phyloP scores from a whole-genome alignment of 2,888 invertebrate species.

The Pheosia gnoma region DNA sequence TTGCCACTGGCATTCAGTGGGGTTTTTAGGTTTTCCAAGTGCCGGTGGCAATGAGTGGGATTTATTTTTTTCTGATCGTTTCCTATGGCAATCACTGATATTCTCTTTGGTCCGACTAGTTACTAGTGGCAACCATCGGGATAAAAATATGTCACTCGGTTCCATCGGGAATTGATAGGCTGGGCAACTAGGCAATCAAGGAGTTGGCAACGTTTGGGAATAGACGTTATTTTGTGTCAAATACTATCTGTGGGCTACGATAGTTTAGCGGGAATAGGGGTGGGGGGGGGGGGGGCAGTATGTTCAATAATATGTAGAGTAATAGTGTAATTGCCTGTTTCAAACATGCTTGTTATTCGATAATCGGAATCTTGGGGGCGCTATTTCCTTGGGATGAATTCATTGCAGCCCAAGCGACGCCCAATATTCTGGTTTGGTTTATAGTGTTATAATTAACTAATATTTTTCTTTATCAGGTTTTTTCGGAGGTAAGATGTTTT shows the following conservation, averaged over 20 bases:
- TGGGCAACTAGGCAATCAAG: no score
- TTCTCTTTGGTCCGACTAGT: no score
- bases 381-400: conserved; percentile 18
- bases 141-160: no score
- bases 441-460: conserved; percentile 42
- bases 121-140: no score
- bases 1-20: no score
- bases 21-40: no score
- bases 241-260: conserved; percentile 34
- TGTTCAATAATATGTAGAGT: conserved; percentile 30
- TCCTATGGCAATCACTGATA: no score
- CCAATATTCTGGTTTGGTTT: conserved; percentile 43
- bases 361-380: conserved; percentile 42
- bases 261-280: conserved; percentile 28
- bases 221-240: conserved; percentile 24
- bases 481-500: conserved; percentile 74
- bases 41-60: no score
- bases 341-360: conserved; percentile 36
- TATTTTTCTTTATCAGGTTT: conserved; percentile 74
- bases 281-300: conserved; percentile 12
- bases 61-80: no score
- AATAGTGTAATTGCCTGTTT: conserved; percentile 35
- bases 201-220: no score
- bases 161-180: no score
- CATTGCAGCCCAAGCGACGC: conserved; percentile 10